Percentiles rank a stretch among this genome's conserved stretches.
Evolutionary conservation across 1,140 invertebrate species (phyloP).

Genomic region (Radopholus similis): DNA sequence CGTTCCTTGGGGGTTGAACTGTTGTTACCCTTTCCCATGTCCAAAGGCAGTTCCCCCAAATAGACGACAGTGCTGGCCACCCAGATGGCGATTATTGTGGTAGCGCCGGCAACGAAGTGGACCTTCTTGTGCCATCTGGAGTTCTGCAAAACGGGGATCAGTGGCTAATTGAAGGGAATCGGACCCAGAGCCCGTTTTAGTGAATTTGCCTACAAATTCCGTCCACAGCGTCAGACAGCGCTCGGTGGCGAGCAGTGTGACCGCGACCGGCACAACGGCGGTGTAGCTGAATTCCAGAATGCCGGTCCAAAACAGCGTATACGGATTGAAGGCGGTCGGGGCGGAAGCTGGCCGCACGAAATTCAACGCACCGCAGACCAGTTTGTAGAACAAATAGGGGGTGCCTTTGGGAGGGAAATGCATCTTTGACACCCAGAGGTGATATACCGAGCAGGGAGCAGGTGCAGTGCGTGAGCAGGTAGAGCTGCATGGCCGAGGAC

Average conservation of each 20-base stretch:
- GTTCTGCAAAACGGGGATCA: not conserved
- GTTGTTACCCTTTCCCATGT: not conserved
- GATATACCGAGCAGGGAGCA: not conserved
- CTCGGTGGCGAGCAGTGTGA: not conserved
- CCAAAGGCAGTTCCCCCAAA: not conserved
- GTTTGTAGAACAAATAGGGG: not conserved
- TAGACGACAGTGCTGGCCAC: not conserved
- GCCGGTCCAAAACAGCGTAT: constrained; percentile 4
- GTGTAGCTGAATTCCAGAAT: not conserved
- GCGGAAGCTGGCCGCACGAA: not conserved
- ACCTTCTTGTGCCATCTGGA: constrained; percentile 2
- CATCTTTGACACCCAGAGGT: not conserved
- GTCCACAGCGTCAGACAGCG: not conserved
- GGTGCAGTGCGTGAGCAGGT: not conserved
- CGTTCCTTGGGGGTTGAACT: not conserved
- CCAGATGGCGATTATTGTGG: not conserved
- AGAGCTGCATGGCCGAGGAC: not conserved
- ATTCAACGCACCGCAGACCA: not conserved
- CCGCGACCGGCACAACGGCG: not conserved
- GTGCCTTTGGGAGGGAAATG: too few species aligned
- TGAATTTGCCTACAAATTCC: not conserved
- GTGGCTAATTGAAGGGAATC: not conserved
- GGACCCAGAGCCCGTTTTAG: not conserved
- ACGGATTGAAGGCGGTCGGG: not conserved
- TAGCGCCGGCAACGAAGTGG: not conserved